A percentile compares a stretch with the other conserved stretches of the same genome.
phyloP scores from a whole-genome alignment of 2,797 vertebrate genomes.

The Falco cherrug region DNA sequence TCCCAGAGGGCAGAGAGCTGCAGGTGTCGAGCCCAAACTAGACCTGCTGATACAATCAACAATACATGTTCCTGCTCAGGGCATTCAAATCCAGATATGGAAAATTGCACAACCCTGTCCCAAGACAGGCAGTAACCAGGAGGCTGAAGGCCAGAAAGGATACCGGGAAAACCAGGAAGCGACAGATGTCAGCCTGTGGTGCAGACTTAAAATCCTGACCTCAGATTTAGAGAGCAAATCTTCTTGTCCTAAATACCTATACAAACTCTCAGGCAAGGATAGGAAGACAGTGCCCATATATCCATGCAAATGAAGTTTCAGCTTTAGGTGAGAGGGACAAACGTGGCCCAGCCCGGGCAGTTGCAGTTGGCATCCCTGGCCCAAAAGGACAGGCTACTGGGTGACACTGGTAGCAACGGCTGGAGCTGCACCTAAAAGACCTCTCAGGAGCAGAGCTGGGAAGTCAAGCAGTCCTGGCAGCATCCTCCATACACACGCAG shows the following conservation, averaged over 20 bases:
- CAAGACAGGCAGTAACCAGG: background rate
- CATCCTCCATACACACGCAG: background rate
- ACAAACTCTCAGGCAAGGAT: background rate
- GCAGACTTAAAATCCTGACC: background rate
- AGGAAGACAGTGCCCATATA: background rate
- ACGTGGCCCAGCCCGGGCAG: accelerated
- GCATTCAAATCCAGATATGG: background rate
- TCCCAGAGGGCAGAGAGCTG: background rate
- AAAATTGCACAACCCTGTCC: background rate
- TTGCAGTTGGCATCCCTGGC: background rate
- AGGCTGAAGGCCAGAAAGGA: background rate
- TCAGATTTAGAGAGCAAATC: background rate
- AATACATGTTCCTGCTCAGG: accelerated
- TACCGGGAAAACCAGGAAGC: background rate
- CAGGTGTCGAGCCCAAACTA: background rate
- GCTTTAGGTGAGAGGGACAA: background rate
- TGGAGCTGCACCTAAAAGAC: background rate
- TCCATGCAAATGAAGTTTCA: background rate
- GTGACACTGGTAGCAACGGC: background rate
- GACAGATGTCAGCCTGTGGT: background rate
- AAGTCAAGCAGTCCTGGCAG: background rate
- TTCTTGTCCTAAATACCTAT: background rate
- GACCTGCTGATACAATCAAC: background rate
- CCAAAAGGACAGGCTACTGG: background rate
- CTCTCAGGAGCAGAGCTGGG: background rate